Conservation (phyloP, 2,888 invertebrate genomes). For the Agriopis leucophaearia region DNA sequence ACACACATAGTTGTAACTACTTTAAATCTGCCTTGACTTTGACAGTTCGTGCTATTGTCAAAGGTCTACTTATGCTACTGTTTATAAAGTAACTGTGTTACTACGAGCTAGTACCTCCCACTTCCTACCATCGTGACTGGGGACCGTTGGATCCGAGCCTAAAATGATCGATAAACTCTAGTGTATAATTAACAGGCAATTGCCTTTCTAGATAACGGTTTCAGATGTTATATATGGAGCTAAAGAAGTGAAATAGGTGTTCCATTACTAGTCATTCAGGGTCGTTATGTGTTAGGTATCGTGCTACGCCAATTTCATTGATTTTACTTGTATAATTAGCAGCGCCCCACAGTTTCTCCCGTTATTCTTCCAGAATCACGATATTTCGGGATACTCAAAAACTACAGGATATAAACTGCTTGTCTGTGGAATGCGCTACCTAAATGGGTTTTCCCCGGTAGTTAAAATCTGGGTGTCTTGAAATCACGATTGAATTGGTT, state of each 20-base stretch:
- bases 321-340: too few species aligned
- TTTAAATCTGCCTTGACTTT: too few species aligned
- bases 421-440: too few species aligned
- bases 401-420: too few species aligned
- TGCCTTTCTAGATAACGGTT: slow-evolving; percentile 57
- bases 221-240: slow-evolving; percentile 38
- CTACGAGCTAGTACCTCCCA: slow-evolving; percentile 37
- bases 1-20: too few species aligned
- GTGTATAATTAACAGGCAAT: slow-evolving; percentile 69
- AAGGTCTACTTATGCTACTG: slow-evolving; percentile 4
- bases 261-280: slow-evolving; percentile 16
- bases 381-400: too few species aligned
- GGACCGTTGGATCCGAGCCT: slow-evolving; percentile 53
- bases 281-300: not conserved
- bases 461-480: too few species aligned
- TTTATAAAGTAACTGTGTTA: not conserved
- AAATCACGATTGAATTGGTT: too few species aligned
- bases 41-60: not conserved
- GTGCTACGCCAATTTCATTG: not conserved
- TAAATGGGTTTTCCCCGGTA: too few species aligned
- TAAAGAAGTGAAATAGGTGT: slow-evolving; percentile 16
- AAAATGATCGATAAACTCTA: slow-evolving; percentile 68
- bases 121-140: slow-evolving; percentile 55
- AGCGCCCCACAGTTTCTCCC: too few species aligned
- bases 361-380: too few species aligned